Base-by-base conservation (phyloP, 1,140 invertebrate genomes). In the Bicyclus anynana region DNA sequence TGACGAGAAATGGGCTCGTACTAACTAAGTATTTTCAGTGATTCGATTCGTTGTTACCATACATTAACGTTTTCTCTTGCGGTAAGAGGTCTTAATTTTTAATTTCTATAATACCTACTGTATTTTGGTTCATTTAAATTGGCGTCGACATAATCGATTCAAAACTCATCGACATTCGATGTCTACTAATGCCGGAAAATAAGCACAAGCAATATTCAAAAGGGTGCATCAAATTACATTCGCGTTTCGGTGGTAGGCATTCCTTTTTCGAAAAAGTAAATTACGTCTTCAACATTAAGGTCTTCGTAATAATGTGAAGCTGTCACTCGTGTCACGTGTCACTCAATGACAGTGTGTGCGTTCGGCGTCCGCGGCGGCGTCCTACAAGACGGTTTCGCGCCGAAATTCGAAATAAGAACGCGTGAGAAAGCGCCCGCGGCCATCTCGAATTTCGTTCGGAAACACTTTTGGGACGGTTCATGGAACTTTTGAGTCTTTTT, bases 401-500 rank as follows among this genome's bases (percentile, higher is more conserved):
- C 74, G 64, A 69, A 77, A 71, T 72, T 69, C 62, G 62, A 78
- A 81, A 69, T 64, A 55, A 61, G 67, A 71, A 63, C 67, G 71
- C 70, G 78, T 77, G 78, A 73, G 76, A 81, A 74, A 68, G 48
- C 60, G 71, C 74, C 61, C 53, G 66, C 53, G 62, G 67, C 57
- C 21, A 47, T 47, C 48, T 33, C 35, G 46, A 53, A 58, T 62
- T 58, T 49, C 55, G 21, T 50, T 53, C 42, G 14, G 20, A 46
- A 46, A 38, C n/a, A 21, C 16, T 40, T 12, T 40, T 40, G 6
- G 17, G 20, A 44, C 40, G 9, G 13, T 38, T 38, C 37, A 16
- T 16, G 37, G 37, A 38, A 38, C 16, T 14, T 16, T 38, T 14
- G 14, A 16, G 37, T 16, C 20, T 16, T 13, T 21, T 42, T 2